phyloP scores from a whole-genome alignment of 2,888 invertebrate species.

The Liodrosophila aerea region DNA sequence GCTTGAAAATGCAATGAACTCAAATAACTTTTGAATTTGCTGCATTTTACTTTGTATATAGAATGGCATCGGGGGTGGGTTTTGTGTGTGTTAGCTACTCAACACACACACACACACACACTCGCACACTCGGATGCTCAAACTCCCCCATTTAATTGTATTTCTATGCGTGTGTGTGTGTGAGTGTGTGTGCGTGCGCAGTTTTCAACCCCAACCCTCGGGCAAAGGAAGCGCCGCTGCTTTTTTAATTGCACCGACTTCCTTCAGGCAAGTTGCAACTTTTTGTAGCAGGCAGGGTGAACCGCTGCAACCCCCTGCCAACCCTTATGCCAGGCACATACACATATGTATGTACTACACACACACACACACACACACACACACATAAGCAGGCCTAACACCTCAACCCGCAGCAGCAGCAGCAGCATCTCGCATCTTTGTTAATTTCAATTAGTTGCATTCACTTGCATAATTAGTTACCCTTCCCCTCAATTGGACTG shows the following conservation, averaged over 20 bases:
- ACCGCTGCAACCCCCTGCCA: conserved; percentile 25
- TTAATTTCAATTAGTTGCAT: conserved; percentile 74
- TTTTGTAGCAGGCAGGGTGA: conserved; percentile 42
- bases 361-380: no score
- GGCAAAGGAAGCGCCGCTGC: conserved; percentile 55
- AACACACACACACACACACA: conserved; percentile 26
- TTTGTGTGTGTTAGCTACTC: conserved; percentile 69
- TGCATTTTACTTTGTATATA: conserved; percentile 71
- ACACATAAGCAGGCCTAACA: conserved; percentile 12
- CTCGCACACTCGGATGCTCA: conserved; percentile 18
- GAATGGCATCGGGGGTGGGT: conserved; percentile 57
- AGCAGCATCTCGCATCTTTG: conserved; percentile 31
- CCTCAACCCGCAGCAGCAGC: conserved; percentile 13
- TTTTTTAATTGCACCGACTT: conserved; percentile 77
- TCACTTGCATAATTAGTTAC: conserved; percentile 70
- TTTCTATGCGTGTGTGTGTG: conserved; percentile 17
- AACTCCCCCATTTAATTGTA: conserved; percentile 29
- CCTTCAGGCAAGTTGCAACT: conserved; percentile 68
- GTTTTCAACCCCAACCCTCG: conserved; percentile 72
- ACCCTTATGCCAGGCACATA: conserved; percentile 30
- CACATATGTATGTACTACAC: conserved; percentile 12
- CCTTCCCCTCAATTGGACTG: conserved; percentile 9
- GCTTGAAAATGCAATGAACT: conserved; percentile 81
- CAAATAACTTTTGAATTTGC: conserved; percentile 79
- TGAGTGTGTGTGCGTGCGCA: conserved; percentile 50